A percentile compares a stretch with the other conserved stretches of the same genome.
These are phyloP conservation scores for Daubentonia madagascariensis DNA, from an alignment of 2,113 vertebrate genomes.

Conservation along the genomic window DNA sequence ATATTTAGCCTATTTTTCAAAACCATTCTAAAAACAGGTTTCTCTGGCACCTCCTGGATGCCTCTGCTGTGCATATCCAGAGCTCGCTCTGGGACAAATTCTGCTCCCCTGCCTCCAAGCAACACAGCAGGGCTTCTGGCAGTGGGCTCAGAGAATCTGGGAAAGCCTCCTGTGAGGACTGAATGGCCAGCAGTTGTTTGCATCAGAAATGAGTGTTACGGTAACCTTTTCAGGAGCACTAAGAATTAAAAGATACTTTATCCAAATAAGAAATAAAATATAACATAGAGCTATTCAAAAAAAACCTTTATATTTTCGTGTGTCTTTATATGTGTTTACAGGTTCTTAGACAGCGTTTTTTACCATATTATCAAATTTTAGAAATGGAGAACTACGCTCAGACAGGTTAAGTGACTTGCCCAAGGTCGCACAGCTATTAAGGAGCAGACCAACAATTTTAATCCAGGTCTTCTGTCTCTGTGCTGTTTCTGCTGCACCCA, in stretches of 20 bases:
- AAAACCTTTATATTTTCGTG: not conserved
- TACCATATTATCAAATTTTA: slow-evolving; percentile 11
- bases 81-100: not conserved
- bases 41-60: not conserved
- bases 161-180: not conserved
- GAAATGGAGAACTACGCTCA: slow-evolving; percentile 5
- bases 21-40: slow-evolving; percentile 46
- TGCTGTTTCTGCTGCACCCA: not conserved
- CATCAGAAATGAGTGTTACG: slow-evolving; percentile 20
- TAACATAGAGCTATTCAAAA: not conserved
- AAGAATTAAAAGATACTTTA: slow-evolving; percentile 33
- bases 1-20: slow-evolving; percentile 41
- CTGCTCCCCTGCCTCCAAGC: not conserved
- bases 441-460: not conserved
- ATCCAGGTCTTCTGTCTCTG: not conserved
- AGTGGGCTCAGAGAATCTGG: slow-evolving; percentile 1
- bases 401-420: slow-evolving; percentile 4
- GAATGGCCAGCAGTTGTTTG: not conserved
- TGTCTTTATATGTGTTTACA: not conserved
- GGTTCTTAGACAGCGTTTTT: not conserved
- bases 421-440: slow-evolving; percentile 5
- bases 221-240: slow-evolving; percentile 1
- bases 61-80: not conserved
- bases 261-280: slow-evolving; percentile 46
- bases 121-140: not conserved